Conservation (phyloP, 2,797 vertebrate species). For the Cirrhinus molitorella region DNA sequence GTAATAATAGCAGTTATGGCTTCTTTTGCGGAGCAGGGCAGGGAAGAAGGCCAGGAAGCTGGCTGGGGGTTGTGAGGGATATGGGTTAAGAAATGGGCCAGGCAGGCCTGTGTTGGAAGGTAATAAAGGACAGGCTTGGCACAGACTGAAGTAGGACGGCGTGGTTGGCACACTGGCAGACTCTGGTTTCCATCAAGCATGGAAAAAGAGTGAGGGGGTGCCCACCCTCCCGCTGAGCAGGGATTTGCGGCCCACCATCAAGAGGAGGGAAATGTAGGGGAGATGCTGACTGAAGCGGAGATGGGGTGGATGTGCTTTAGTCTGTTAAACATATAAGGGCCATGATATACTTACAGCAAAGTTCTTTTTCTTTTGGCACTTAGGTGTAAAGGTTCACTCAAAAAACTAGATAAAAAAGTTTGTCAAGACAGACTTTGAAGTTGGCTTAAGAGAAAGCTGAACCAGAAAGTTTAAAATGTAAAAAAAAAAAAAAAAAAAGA, state of each 20-base stretch:
- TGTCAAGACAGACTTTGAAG: too few species aligned
- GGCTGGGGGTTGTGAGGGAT: constrained; percentile 32
- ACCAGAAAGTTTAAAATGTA: too few species aligned
- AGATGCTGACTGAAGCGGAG: neutral
- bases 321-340: neutral
- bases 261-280: neutral
- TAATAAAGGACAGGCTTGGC: constrained; percentile 56
- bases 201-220: constrained; percentile 61
- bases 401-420: neutral
- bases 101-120: constrained; percentile 50
- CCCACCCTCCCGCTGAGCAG: constrained; percentile 45
- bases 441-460: too few species aligned
- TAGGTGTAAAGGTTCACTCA: neutral
- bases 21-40: constrained; percentile 59
- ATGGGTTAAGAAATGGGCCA: constrained; percentile 53
- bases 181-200: constrained; percentile 71
- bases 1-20: constrained; percentile 74
- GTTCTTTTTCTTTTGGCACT: neutral
- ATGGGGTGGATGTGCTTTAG: neutral
- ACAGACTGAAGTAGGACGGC: constrained; percentile 62
- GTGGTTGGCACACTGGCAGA: constrained; percentile 59
- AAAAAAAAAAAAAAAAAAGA: too few species aligned
- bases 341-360: neutral
- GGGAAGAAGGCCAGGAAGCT: constrained; percentile 66
- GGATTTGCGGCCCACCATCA: constrained; percentile 20